Conservation (phyloP, 1,140 invertebrate genomes). For the Atta texana region DNA sequence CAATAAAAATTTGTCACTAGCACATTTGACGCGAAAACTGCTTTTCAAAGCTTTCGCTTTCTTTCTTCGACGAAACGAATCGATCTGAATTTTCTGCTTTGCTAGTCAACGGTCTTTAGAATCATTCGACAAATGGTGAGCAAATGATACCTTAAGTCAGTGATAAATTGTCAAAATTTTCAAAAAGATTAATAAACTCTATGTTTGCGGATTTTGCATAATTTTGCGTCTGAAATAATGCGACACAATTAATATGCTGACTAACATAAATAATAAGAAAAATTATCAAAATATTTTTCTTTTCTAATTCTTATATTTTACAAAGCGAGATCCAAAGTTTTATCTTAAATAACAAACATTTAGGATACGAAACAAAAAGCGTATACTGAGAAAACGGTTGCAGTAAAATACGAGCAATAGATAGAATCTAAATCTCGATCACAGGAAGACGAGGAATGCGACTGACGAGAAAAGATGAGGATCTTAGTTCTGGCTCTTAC, state of each 20-base stretch:
- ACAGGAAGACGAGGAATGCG: neutral
- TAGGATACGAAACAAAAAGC: neutral
- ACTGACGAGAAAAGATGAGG: slow-evolving; percentile 5
- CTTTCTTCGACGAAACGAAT: slow-evolving; percentile 10
- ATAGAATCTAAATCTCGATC: slow-evolving; percentile 63
- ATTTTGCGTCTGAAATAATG: neutral
- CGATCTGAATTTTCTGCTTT: slow-evolving; percentile 82
- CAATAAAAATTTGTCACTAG: slow-evolving; percentile 86
- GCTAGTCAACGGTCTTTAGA: slow-evolving; percentile 73
- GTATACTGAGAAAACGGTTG: neutral
- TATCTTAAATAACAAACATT: neutral
- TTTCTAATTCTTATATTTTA: neutral
- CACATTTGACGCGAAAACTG: slow-evolving; percentile 84
- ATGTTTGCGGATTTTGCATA: neutral
- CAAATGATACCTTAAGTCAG: neutral
- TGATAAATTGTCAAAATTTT: slow-evolving; percentile 32
- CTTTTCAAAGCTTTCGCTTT: slow-evolving; percentile 55
- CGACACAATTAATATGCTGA: neutral
- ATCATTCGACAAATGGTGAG: slow-evolving; percentile 37
- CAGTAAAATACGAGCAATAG: neutral
- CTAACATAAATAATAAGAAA: neutral
- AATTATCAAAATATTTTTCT: neutral
- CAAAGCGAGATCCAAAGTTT: neutral
- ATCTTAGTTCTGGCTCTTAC: neutral
- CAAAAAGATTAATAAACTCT: neutral